Base-by-base conservation (phyloP, 2,888 invertebrate genomes). In the Lordiphosa fenestrarum region DNA sequence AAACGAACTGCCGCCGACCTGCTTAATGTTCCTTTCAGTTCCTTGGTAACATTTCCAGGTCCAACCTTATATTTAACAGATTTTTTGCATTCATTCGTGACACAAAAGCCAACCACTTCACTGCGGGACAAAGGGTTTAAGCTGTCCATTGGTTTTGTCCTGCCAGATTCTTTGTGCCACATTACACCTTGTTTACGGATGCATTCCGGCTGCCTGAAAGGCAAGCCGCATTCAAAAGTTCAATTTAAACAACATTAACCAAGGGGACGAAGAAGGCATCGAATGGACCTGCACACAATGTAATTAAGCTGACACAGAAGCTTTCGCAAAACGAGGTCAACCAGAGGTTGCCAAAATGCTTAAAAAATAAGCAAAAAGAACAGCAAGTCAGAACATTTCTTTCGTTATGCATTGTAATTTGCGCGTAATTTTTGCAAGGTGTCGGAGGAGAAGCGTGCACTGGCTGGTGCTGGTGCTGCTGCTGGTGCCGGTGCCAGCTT, bases 381-480 rank as follows among this genome's bases (percentile, higher is more conserved):
- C 41, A 42, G 53, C 41, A 41, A 49, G 37, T 37, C 37, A 12
- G 19, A 39, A 63, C 63, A 44, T 54, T 50, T 63, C 46, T 55
- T 51, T 51, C 63, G 48, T 75, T 82, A 69, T 78, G 70, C 73
- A 75, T 75, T 82, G 77, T 78, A 78, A 78, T 82, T 80, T 78
- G 62, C 80, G 83, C 71, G 69, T 71, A 82, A 82, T 82, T 82
- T 82, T 82, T 59, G 66, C 62, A 73, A 60, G 82, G 71, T 50
- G 64, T 64, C 51, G 53, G 25, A 53, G n/a, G 41, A 37, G 15
- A 66, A 72, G 72, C 63, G 83, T 78, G 71, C 62, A 77, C 78
- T 82, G 69, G 59, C 56, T 56, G 36, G 53, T 21, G 33, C 10
- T 50, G 23, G 47, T 15, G 15, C 15, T 15, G 15, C 15, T 15